Evolutionary conservation across 2,888 invertebrate genomes (phyloP).

Genomic region (Scaptomyza flava): DNA sequence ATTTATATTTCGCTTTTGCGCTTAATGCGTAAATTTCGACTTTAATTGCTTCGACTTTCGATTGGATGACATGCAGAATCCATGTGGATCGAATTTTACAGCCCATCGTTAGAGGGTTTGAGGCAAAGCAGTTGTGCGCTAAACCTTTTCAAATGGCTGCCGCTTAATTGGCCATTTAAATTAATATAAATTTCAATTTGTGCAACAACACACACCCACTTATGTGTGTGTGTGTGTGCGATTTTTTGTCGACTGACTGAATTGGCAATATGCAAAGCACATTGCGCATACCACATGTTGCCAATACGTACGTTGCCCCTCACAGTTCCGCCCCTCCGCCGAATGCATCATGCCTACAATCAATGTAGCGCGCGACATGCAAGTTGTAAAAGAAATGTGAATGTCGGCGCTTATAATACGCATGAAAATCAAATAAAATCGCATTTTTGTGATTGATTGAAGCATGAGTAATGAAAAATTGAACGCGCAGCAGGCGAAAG

Average conservation of each 20-base stretch:
- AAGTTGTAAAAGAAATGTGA: slow-evolving; percentile 70
- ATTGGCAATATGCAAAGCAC: slow-evolving; percentile 68
- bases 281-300: slow-evolving; percentile 74
- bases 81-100: slow-evolving; percentile 29
- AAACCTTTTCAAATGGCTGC: slow-evolving; percentile 68
- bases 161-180: slow-evolving; percentile 77
- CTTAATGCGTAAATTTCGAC: slow-evolving; percentile 16
- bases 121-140: slow-evolving; percentile 38
- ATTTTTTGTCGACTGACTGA: slow-evolving; percentile 28
- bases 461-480: slow-evolving; percentile 81
- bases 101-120: slow-evolving; percentile 40
- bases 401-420: slow-evolving; percentile 78
- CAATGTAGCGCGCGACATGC: slow-evolving; percentile 49
- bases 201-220: slow-evolving; percentile 23
- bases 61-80: slow-evolving; percentile 61
- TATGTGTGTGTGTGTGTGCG: slow-evolving; percentile 5
- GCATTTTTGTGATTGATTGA: slow-evolving; percentile 81
- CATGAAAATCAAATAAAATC: slow-evolving; percentile 81
- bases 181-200: slow-evolving; percentile 79
- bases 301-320: slow-evolving; percentile 25
- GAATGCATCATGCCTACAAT: background rate
- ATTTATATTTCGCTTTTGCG: background rate
- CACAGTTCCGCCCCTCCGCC: slow-evolving; percentile 9
- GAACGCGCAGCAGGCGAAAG: slow-evolving; percentile 62
- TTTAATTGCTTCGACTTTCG: slow-evolving; percentile 57